A percentile compares a stretch with the other conserved stretches of the same genome.
These are phyloP conservation scores for Budorcas taxicolor DNA, from an alignment of 2,113 vertebrate species.

Conservation along the genomic window DNA sequence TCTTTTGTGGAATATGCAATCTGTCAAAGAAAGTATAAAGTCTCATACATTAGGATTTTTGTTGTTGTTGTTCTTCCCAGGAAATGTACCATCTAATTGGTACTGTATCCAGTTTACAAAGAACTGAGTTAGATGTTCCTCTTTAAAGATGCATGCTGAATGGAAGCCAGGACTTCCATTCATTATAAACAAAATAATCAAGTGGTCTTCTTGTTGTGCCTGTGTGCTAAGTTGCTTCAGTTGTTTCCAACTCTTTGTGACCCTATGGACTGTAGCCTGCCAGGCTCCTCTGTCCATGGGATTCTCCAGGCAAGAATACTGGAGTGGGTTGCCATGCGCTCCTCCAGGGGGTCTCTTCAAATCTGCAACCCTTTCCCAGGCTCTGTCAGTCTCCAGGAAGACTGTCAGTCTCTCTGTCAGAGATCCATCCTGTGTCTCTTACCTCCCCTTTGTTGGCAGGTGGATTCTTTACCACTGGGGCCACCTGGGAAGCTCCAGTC, in stretches of 20 bases:
- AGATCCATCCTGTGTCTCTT: not conserved
- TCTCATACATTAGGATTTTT: not conserved
- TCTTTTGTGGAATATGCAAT: not conserved
- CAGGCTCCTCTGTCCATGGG: not conserved
- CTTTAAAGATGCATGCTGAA: not conserved
- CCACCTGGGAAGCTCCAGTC: not conserved
- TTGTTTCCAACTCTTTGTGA: not conserved
- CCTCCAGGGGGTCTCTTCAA: not conserved
- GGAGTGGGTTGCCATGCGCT: not conserved
- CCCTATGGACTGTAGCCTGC: not conserved
- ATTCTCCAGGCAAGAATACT: not conserved
- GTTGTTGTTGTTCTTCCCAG: not conserved
- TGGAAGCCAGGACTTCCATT: not conserved
- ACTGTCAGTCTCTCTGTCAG: no score
- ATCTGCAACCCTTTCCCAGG: no score
- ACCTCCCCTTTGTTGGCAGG: not conserved
- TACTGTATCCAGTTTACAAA: not conserved
- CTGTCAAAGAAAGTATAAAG: conserved; percentile 26
- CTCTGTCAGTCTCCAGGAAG: no score
- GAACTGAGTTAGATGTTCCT: not conserved
- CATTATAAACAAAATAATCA: not conserved
- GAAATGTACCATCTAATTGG: not conserved
- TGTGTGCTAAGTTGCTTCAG: not conserved
- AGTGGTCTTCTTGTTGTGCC: not conserved
- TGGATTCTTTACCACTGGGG: not conserved